Base-by-base conservation (phyloP, 2,888 invertebrate species). In the Bellardia pandia region DNA sequence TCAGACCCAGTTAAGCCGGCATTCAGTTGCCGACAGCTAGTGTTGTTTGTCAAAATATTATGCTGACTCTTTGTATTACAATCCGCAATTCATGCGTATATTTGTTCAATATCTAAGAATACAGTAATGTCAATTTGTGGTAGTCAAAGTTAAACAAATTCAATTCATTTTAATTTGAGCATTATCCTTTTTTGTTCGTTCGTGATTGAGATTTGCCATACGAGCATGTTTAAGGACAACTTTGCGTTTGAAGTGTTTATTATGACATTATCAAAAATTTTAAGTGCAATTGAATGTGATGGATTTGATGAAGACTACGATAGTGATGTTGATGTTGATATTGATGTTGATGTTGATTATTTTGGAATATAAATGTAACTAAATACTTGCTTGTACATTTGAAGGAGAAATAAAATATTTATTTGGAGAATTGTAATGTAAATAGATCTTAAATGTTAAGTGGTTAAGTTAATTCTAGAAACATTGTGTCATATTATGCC, bases 151-250 rank as follows among this genome's bases (percentile, higher is more conserved):
- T 14, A 33, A n/a, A 33, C 11, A 33, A 60, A 60, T 60, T 33
- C 60, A 14, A 60, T 60, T 33, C 11, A 33, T 56, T 72, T 3
- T 4, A 42, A 56, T 72, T 56, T 48, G 14, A 30, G n/a, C 51
- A 51, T 51, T 51, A 51, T 51, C n/a, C 14, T n/a, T 51, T n/a
- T 62, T 62, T 8, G 14, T 37, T n/a, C 37, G 30, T 68, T 7
- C n/a, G 13, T 7, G 30, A 30, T 30, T 45, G n/a, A 13, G 60
- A 72, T 42, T 72, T 62, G n/a, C 37, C 9, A 37, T 62, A 23
- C 9, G 48, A 45, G 14, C 72, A 72, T 74, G 45, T 60, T 60
- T 60, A 74, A 74, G 74, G 33, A 60, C 58, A 8, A 33, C 6
- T 23, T 42, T 66, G 42, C 5, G 8, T 58, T 11, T 51, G 8